Evolutionary conservation across 1,140 invertebrate genomes (phyloP), one percentile per base, ranked within the genome.

Genomic region (Marisa cornuarietis): DNA sequence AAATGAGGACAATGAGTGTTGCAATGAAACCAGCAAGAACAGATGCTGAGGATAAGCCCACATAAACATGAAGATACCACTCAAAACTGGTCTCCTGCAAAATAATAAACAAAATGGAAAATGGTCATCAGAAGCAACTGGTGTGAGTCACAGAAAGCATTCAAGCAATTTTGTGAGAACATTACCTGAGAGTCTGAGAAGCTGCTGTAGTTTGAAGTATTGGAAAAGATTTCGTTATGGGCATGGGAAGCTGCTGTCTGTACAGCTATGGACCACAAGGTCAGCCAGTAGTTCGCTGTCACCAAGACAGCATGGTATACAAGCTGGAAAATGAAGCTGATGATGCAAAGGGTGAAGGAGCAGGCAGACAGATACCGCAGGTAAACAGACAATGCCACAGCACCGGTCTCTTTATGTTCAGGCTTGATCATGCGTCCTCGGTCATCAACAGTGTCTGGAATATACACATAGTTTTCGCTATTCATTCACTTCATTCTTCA

Each of bases 301-400:
- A 87, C 86, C 7, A 87, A 79, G 7, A 88, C 63, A 18, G 71
- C 63, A 66, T 89, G 87, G 51, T 87, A 81, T 10, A 69, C 16
- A 0, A 89, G 1, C 73, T 84, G 76, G 5, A 85, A 65, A n/a
- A 86, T 7, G 0, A 87, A 8, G 8, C 81, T 94, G 24, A 93
- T 71, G 76, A 92, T 54, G 24, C 83, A 84, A 58, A 84, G 68
- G 10, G 65, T 42, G 20, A 81, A 26, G 24, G 79, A 94, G 84
- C 94, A 94, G 24, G 94, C 92, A 74, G 90, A 92, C 78, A 94
- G 87, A 84, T 95, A 95, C 54, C 92, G 89, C 69, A 93, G 82
- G 90, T 95, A 95, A 71, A 94, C 93, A 82, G 90, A 90, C 79
- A 89, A 86, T 26, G 93, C 92, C 81, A 95, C 94, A 83, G 93